Conservation (phyloP, 2,113 vertebrate genomes). For the Nestor notabilis region DNA sequence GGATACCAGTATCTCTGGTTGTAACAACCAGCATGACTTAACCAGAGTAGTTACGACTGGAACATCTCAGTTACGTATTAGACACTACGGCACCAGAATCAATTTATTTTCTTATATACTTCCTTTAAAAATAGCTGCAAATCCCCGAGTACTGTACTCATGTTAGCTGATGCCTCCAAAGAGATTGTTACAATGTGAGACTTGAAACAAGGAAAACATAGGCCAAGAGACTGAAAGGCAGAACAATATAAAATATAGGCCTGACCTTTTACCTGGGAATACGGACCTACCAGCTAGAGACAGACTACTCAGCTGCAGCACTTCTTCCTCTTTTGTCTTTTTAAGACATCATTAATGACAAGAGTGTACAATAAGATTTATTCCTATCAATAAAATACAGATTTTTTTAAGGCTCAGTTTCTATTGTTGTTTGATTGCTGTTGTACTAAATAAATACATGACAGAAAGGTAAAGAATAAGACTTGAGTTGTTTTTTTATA, state of each 20-base stretch:
- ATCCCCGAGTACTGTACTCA: not conserved
- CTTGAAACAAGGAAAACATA: not conserved
- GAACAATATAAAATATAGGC: not conserved
- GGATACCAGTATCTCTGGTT: not conserved
- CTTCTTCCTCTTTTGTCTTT: not conserved
- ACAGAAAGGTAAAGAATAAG: not conserved
- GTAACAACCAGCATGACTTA: not conserved
- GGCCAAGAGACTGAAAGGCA: not conserved
- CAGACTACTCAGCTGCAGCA: not conserved
- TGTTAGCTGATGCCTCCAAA: not conserved
- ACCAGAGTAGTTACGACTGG: fast-evolving
- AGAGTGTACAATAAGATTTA: not conserved
- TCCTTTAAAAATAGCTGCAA: slow-evolving; percentile 9
- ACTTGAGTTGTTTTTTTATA: not conserved
- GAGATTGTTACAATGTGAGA: not conserved
- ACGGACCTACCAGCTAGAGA: not conserved
- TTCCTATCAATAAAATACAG: not conserved
- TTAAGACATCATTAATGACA: not conserved
- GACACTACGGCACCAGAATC: not conserved
- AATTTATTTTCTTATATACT: not conserved
- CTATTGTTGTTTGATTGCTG: not conserved
- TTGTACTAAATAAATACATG: not conserved
- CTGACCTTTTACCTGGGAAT: not conserved
- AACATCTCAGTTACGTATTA: not conserved
- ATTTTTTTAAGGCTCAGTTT: not conserved